Base-by-base conservation (phyloP, 2,113 vertebrate species). In the Tursiops truncatus region DNA sequence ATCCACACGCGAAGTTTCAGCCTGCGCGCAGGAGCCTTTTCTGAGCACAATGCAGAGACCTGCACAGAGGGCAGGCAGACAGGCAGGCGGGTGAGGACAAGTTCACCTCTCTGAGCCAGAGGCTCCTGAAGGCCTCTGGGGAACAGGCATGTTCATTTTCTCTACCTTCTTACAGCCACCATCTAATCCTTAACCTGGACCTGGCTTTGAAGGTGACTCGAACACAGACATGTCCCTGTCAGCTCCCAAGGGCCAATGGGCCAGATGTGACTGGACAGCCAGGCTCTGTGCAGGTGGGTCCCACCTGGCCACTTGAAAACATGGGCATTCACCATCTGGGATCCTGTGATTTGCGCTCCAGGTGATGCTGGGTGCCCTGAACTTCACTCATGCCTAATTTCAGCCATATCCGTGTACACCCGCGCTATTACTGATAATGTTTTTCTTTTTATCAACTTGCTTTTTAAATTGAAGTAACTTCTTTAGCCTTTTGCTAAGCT, bases 61-160 rank as follows among this genome's bases (percentile, higher is more conserved):
- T 36, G 67, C 73, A 94, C 88, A 94, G 91, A 96, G 82, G 80
- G 85, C 87, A 77, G 58, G 91, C 81, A 18, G 20, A 58, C 53
- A 68, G 25, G 65, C 60, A 68, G 92, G 93, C 62, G 12, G 89
- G 95, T 90, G 63, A 97, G 70, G 84, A 97, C 96, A 95, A 90
- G 97, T 91, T 70, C 74, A 25, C 6, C 26, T 73, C 38, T 1
- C 14, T 20, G 70, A 41, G 33, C 68, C 36, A 21, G 33, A 92
- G 67, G 73, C 53, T 81, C 79, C 47, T 25, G 8, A 60, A 53
- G 68, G 77, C 73, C 65, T 96, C 86, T 20, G 20, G 74, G 44
- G 53, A 71, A 15, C 1, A 3, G 63, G 70, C 33, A 20, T 36
- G 38, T 80, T 79, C 81, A 31, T 41, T 12, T 56, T 38, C 74